Evolutionary conservation across 2,888 invertebrate genomes (phyloP), one percentile per base, ranked within the genome.

Genomic region (Heliconius cydno): DNA sequence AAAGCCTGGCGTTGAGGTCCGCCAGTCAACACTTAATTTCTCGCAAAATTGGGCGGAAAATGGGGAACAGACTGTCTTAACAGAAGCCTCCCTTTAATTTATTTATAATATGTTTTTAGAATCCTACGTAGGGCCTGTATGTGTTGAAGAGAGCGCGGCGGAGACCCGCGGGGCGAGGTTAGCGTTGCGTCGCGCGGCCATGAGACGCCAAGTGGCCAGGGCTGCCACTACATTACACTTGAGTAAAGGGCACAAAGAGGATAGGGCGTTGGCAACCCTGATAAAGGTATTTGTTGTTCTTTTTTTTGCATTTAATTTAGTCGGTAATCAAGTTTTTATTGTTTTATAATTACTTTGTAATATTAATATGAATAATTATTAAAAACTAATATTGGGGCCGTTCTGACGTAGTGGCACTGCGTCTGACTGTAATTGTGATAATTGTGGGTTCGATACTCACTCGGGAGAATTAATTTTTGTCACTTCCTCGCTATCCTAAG

Each of bases 161-260:
- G 94, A 94, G 80, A 90, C 91, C 0, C 89, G 95, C 0, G 92
- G 92, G 0, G 91, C 92, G 2, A 86, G 95, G 1, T 85, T 95
- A 9, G 93, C 92, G 28, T 82, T 93, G 22, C 92, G 95, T 0
- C 88, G 93, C 13, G 94, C 94, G 0, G 94, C 95, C 13, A 83
- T 95, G 76, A 87, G 95, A 15, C 86, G 94, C n/a, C 93, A 93
- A 63, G 92, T 94, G 10, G 90, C 88, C 5, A 88, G 91, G 7
- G 93, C 92, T 0, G 89, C 91, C 77, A 85, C 89, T 0, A 84
- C 91, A 15, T 84, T 92, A 19, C 85, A 87, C 12, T 86, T 91
- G 10, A 82, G 88, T 25, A 85, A 85, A 28, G 86, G 87, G 71
- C 88, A 90, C 79, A 86, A 83, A 38, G 87, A 90, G 57, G 88